A percentile compares a stretch with the other conserved stretches of the same genome.
Conservation (phyloP, 2,797 vertebrate species). For the Brotula barbata region DNA sequence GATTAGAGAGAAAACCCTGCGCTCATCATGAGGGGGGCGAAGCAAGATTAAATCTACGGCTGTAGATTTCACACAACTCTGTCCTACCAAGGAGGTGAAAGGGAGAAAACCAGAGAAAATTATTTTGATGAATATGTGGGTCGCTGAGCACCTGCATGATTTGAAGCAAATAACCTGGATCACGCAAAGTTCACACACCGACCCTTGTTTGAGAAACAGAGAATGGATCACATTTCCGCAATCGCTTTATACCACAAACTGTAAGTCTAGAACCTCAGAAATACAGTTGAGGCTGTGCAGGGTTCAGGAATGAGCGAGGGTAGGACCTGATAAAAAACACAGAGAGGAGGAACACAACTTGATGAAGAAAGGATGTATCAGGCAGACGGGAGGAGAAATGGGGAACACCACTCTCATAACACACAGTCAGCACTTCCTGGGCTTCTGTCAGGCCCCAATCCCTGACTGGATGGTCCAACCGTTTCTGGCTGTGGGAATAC, state of each 20-base stretch:
- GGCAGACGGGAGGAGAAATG: slow-evolving; percentile 38
- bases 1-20: slow-evolving; percentile 72
- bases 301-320: too few relatives aligned
- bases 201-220: background rate
- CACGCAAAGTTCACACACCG: slow-evolving; percentile 9
- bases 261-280: background rate
- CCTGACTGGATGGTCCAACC: slow-evolving; percentile 24
- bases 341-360: slow-evolving; percentile 35
- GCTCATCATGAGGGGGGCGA: slow-evolving; percentile 54
- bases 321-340: slow-evolving; percentile 33
- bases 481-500: slow-evolving; percentile 17
- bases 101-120: slow-evolving; percentile 15
- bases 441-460: slow-evolving; percentile 12
- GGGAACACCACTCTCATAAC: slow-evolving; percentile 52
- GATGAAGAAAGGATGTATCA: slow-evolving; percentile 53
- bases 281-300: too few relatives aligned
- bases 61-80: slow-evolving; percentile 71
- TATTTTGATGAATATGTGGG: slow-evolving; percentile 58
- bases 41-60: slow-evolving; percentile 65
- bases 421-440: slow-evolving; percentile 57
- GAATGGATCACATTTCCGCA: background rate
- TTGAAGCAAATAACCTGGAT: slow-evolving; percentile 61
- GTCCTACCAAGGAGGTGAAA: slow-evolving; percentile 47
- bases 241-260: background rate
- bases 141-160: slow-evolving; percentile 67